Percentiles rank a stretch among this genome's conserved stretches.
These are phyloP conservation scores for Numenius phaeopus DNA, from an alignment of 2,797 vertebrate species.

Conservation along the genomic window DNA sequence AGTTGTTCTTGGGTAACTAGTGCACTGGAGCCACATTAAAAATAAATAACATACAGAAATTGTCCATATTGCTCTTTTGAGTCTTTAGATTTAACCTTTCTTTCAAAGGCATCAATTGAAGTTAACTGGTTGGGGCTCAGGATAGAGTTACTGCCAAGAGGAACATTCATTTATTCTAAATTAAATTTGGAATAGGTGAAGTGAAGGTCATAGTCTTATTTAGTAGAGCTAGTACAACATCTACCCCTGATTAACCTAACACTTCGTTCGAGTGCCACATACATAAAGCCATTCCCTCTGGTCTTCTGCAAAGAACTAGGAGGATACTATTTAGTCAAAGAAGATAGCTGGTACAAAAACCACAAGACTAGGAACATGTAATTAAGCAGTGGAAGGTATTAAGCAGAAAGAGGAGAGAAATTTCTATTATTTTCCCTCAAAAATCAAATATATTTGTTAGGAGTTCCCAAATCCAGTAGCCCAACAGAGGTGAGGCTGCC, in stretches of 20 bases:
- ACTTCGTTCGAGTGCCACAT: not conserved
- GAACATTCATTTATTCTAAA: not conserved
- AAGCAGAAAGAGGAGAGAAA: not conserved
- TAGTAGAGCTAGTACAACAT: not conserved
- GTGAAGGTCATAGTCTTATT: not conserved
- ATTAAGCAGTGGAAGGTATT: not conserved
- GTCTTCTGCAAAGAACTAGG: not conserved
- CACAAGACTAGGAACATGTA: not conserved
- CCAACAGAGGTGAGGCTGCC: accelerated
- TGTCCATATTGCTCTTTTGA: not conserved
- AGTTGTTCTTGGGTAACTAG: not conserved
- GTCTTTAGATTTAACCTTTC: not conserved
- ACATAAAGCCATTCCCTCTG: not conserved
- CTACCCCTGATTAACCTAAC: not conserved
- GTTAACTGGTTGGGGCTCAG: not conserved
- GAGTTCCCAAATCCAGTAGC: not conserved
- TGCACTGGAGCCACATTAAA: not conserved
- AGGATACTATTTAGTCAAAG: not conserved
- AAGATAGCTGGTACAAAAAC: not conserved
- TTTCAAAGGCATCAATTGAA: not conserved
- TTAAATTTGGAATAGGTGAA: not conserved
- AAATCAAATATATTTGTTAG: not conserved
- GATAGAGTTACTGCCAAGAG: not conserved
- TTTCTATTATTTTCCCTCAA: not conserved
- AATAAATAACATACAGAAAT: not conserved